These are phyloP conservation scores for Lepidotrigona ventralis DNA, from an alignment of 1,140 invertebrate genomes.

Conservation along the genomic window DNA sequence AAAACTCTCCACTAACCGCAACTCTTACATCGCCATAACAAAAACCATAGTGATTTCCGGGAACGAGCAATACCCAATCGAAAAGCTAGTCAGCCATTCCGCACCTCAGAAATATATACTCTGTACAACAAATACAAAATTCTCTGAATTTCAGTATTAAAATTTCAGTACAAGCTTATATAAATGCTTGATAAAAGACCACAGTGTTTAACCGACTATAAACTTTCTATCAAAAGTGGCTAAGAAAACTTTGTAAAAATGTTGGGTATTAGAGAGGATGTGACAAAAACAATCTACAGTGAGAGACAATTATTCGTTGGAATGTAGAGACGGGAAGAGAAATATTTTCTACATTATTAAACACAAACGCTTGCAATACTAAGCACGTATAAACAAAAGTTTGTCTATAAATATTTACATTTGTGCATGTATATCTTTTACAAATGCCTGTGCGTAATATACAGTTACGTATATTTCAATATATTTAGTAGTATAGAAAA, in stretches of 20 bases:
- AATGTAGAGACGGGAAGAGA: not conserved
- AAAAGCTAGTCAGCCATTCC: not conserved
- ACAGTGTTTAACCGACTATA: not conserved
- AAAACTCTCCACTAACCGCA: slow-evolving; percentile 72
- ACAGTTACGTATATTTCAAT: not conserved
- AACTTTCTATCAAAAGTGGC: not conserved
- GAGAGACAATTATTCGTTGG: not conserved
- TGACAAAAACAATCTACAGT: not conserved
- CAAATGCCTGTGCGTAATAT: not conserved
- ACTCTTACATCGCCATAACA: slow-evolving; percentile 67
- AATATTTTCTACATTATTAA: not conserved
- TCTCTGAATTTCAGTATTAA: not conserved
- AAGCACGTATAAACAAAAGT: not conserved
- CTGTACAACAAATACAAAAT: slow-evolving; percentile 27
- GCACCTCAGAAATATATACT: not conserved
- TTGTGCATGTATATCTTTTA: not conserved
- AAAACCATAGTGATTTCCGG: slow-evolving; percentile 32
- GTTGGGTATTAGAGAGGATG: not conserved
- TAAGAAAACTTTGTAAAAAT: not conserved
- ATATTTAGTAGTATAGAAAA: not conserved
- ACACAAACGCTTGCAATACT: not conserved
- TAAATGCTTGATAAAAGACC: not conserved
- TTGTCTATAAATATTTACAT: not conserved
- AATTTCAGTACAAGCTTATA: not conserved
- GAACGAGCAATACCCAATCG: not conserved